Percentiles rank a stretch among this genome's conserved stretches.
phyloP scores from a whole-genome alignment of 2,888 invertebrate genomes.

The Dicroscelio sp. region DNA sequence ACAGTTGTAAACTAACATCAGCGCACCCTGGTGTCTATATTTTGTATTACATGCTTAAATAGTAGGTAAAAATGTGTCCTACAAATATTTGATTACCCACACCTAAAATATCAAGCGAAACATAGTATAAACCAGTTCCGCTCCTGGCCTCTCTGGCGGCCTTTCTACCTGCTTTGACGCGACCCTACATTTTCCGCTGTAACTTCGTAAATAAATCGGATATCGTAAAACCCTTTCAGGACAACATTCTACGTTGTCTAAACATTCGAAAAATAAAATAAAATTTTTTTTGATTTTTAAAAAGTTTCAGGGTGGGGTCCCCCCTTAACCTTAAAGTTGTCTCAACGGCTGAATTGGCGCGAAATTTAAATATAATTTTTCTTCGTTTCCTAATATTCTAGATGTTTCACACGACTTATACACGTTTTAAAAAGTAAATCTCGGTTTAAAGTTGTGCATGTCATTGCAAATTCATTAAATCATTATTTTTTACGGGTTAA shows the following conservation, averaged over 20 bases:
- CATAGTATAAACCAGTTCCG: constrained; percentile 18
- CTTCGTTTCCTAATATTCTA: too few species aligned
- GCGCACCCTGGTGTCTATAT: constrained; percentile 35
- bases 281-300: background rate
- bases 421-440: too few species aligned
- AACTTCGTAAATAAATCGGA: too few species aligned
- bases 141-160: background rate
- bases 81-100: constrained; percentile 8
- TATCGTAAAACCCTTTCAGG: too few species aligned
- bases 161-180: constrained; percentile 22
- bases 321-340: background rate
- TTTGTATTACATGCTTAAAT: constrained; percentile 19
- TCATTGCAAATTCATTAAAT: too few species aligned
- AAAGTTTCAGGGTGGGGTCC: constrained; percentile 13
- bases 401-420: too few species aligned
- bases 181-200: background rate
- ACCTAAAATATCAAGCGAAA: constrained; percentile 1
- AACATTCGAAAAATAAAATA: background rate
- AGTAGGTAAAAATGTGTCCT: constrained; percentile 13
- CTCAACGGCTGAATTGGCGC: too few species aligned
- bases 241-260: constrained; percentile 17
- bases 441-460: too few species aligned
- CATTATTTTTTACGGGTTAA: too few species aligned
- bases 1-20: constrained; percentile 31
- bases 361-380: too few species aligned